Percentiles rank a stretch among this genome's conserved stretches.
Conservation (phyloP, 2,113 vertebrate species). For the Psittacara wagleri region DNA sequence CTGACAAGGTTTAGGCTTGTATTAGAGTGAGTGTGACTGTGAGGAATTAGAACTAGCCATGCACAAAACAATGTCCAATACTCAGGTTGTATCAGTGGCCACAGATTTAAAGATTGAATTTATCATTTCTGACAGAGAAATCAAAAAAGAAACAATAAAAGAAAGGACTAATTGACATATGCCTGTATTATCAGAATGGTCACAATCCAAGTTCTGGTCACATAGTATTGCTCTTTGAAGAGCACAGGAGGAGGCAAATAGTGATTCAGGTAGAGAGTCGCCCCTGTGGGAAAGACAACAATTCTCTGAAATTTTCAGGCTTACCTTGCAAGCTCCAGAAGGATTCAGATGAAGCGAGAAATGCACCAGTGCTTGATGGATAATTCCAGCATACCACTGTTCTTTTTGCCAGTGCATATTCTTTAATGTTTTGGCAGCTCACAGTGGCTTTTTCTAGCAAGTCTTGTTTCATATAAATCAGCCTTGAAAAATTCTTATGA, state of each 20-base stretch:
- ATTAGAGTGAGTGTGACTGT: not conserved
- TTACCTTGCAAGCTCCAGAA: not conserved
- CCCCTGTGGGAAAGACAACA: not conserved
- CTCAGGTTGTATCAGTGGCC: not conserved
- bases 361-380: not conserved
- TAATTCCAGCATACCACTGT: not conserved
- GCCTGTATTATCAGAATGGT: not conserved
- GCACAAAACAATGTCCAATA: not conserved
- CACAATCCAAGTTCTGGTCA: not conserved
- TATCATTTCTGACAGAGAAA: not conserved
- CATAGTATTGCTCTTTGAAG: not conserved
- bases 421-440: conserved; percentile 16
- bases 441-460: not conserved
- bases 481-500: not conserved
- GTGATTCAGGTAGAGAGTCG: not conserved
- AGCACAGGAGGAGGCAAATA: not conserved
- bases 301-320: conserved; percentile 8
- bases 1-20: not conserved
- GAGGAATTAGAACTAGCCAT: not conserved
- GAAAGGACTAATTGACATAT: not conserved
- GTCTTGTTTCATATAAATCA: not conserved
- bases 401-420: not conserved
- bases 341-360: not conserved
- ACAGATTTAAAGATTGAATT: not conserved
- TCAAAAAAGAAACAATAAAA: not conserved